A percentile compares a stretch with the other conserved stretches of the same genome.
Conservation (phyloP, 2,113 vertebrate genomes). For the Sardina pilchardus region DNA sequence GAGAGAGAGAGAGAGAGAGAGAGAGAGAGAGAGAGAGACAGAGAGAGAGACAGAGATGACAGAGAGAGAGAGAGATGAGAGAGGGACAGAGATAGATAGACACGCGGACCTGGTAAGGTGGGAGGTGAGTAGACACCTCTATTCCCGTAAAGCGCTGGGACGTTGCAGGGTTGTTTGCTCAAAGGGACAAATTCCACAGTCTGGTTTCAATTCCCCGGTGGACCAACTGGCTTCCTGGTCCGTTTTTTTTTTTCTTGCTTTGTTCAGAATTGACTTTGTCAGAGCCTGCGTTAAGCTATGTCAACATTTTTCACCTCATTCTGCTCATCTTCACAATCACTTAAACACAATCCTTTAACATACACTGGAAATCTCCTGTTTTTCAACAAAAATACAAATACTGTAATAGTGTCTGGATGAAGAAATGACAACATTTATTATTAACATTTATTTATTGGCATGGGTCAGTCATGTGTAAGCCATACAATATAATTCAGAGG, state of each 20-base stretch:
- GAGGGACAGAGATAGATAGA: not conserved
- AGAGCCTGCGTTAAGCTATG: no score
- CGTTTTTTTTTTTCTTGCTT: no score
- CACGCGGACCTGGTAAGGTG: not conserved
- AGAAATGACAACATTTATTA: not conserved
- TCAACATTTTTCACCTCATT: no score
- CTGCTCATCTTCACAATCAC: no score
- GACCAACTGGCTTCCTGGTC: not conserved
- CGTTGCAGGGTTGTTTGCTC: conserved; percentile 16
- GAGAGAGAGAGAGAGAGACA: not conserved
- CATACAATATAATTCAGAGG: not conserved
- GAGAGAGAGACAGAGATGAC: not conserved
- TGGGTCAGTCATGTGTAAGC: not conserved
- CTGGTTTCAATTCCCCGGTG: not conserved
- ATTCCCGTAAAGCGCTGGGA: conserved; percentile 11
- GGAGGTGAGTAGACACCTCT: not conserved
- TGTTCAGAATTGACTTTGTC: no score
- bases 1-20: not conserved
- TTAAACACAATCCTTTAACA: no score
- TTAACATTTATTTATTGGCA: not conserved
- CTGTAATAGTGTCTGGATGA: not conserved
- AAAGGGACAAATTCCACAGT: conserved; percentile 27
- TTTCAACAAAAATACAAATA: no score
- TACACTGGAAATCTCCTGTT: no score
- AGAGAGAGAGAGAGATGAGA: not conserved